A percentile compares a stretch with the other conserved stretches of the same genome.
phyloP scores from a whole-genome alignment of 1,140 invertebrate genomes.

The Palaemon carinicauda region DNA sequence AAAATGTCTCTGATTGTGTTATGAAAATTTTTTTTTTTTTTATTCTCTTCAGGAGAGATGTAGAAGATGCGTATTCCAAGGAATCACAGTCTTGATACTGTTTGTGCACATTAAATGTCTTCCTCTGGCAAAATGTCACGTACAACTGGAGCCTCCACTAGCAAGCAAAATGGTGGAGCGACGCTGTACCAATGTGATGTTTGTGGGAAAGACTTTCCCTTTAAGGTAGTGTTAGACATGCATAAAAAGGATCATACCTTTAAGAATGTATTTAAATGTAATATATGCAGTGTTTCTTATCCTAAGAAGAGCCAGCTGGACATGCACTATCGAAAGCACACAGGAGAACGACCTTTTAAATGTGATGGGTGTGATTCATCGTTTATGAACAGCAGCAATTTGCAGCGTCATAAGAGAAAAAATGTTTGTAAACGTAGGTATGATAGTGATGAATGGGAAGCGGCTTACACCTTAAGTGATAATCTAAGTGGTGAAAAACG shows the following conservation, averaged over 20 bases:
- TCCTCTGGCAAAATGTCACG: constrained; percentile 39
- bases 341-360: constrained; percentile 41
- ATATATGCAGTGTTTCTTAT: constrained; percentile 30
- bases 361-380: constrained; percentile 48
- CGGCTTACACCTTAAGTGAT: constrained; percentile 41
- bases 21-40: neutral
- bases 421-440: constrained; percentile 46
- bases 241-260: constrained; percentile 50
- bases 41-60: neutral
- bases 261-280: constrained; percentile 41
- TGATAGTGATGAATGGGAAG: constrained; percentile 47
- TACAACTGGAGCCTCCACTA: constrained; percentile 48
- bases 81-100: neutral
- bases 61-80: neutral
- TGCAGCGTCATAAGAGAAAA: constrained; percentile 46
- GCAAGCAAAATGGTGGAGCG: constrained; percentile 32
- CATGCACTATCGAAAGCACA: constrained; percentile 49
- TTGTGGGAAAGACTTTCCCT: constrained; percentile 50
- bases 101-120: constrained; percentile 27
- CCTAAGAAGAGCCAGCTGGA: constrained; percentile 48
- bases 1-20: too few relatives aligned
- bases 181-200: constrained; percentile 46
- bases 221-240: constrained; percentile 49
- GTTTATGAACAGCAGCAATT: constrained; percentile 51
- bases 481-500: constrained; percentile 40